Evolutionary conservation across 30 jellyfish, hydroid and myxozoan genomes (phyloP), one percentile per base, ranked within the genome.

Genomic region (Chironex yamaguchii): DNA sequence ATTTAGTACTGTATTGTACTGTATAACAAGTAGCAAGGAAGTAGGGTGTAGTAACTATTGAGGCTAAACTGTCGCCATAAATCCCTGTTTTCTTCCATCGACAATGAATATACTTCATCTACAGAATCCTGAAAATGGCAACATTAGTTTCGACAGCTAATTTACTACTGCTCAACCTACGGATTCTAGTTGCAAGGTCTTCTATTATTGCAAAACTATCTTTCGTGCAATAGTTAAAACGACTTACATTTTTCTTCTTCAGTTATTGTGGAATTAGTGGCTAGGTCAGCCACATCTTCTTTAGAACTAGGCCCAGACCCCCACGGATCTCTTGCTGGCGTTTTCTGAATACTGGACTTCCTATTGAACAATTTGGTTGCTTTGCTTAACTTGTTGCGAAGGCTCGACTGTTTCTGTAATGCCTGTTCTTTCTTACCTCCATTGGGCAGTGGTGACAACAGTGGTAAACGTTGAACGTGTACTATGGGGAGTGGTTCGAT

Each of bases 321-420:
- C 9, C 13, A 6, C 17, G 9, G 58, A 17, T 42, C 58, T 42
- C 17, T 42, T 17, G 17, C 17, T 9, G 58, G 9, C 9, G 13
- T 42, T 17, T 42, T 42, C 58, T 42, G 58, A 42, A 42, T 42
- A 17, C 58, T 12, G 2, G 98, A 86, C 36, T 72, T 94, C 48
- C 97, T 75, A 58, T 94, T 96, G 79, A 94, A 89, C 62, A 94
- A 79, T 33, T 89, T 94, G 25, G 98, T 93, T 25, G 99, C 99
- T 70, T 68, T 89, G 66, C 96, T 89, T 34, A 94, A 62, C 42
- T 89, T 74, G 27, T 51, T 84, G 30, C 96, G 79, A 20, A 94
- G 82, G 64, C 97, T 94, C 34, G 36, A 71, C 35, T 91, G 63
- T 12, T 81, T 36, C 49, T 75, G 79, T n/a, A 81, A 27, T 20